A percentile compares a stretch with the other conserved stretches of the same genome.
Conservation (phyloP, 1,140 invertebrate species). For the Drosophila subpulchrella region DNA sequence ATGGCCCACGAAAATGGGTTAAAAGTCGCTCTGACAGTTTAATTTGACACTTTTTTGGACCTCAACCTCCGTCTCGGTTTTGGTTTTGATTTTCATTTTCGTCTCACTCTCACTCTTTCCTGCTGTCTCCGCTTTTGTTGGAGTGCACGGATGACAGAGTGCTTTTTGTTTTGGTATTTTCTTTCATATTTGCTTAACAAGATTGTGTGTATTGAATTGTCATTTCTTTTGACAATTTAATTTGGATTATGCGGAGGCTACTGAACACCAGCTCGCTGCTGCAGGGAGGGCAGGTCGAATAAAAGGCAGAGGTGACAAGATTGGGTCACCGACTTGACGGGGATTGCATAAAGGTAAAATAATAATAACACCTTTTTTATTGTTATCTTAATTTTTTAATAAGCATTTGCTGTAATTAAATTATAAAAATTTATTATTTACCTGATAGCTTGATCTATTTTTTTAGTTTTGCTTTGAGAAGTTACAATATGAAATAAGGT, state of each 20-base stretch:
- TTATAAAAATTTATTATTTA: neutral
- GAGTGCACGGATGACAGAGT: conserved; percentile 65
- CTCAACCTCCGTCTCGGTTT: conserved; percentile 14
- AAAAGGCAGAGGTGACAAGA: conserved; percentile 43
- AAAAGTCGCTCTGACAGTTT: conserved; percentile 78
- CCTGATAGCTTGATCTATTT: too few relatives aligned
- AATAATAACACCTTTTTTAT: neutral
- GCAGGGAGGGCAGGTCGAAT: conserved; percentile 18
- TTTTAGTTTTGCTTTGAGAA: too few relatives aligned
- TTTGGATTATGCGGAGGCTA: conserved; percentile 79
- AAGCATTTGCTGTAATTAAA: neutral
- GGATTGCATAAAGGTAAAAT: neutral
- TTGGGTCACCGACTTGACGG: conserved; percentile 12
- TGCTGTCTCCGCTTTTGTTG: conserved; percentile 37
- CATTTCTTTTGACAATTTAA: conserved; percentile 83
- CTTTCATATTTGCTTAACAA: conserved; percentile 73
- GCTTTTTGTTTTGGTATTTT: conserved; percentile 72
- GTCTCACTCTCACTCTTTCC: conserved; percentile 27
- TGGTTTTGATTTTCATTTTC: neutral
- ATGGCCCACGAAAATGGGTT: conserved; percentile 72
- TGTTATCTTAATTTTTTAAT: conserved; percentile 1
- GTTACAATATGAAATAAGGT: too few relatives aligned
- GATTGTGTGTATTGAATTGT: conserved; percentile 80
- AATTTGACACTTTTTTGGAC: conserved; percentile 73
- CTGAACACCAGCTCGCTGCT: conserved; percentile 41